A percentile compares a stretch with the other conserved stretches of the same genome.
Conservation (phyloP, 2,888 invertebrate species). For the Eilema depressum region DNA sequence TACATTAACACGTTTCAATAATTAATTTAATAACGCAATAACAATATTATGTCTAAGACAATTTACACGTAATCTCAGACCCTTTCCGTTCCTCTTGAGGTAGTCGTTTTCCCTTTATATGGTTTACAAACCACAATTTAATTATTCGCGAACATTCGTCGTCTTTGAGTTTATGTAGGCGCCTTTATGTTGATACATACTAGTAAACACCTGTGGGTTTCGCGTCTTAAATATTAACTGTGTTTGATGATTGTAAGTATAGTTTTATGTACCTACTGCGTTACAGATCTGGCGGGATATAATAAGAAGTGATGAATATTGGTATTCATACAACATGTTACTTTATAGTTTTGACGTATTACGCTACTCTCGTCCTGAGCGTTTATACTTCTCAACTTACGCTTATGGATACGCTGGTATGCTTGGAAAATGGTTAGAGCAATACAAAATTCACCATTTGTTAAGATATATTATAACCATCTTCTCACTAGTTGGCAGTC, state of each 20-base stretch:
- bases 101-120: slow-evolving; percentile 36
- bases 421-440: too few species aligned
- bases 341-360: too few species aligned
- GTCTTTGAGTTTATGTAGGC: slow-evolving; percentile 36
- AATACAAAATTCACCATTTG: too few species aligned
- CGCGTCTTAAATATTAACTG: not conserved
- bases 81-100: slow-evolving; percentile 24
- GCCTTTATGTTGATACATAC: slow-evolving; percentile 28
- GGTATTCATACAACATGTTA: too few species aligned
- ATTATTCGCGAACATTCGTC: slow-evolving; percentile 55
- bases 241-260: not conserved
- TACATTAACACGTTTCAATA: slow-evolving; percentile 14
- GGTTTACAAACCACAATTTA: slow-evolving; percentile 52
- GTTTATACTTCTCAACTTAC: too few species aligned
- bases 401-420: too few species aligned
- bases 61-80: slow-evolving; percentile 39
- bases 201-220: slow-evolving; percentile 4
- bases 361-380: too few species aligned
- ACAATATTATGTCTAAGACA: slow-evolving; percentile 30
- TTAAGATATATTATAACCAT: too few species aligned
- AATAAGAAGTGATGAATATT: not conserved
- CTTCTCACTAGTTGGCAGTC: too few species aligned
- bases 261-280: not conserved
- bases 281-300: not conserved
- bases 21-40: slow-evolving; percentile 26